phyloP scores from a whole-genome alignment of 2,113 vertebrate genomes.

The Ciconia stormi region DNA sequence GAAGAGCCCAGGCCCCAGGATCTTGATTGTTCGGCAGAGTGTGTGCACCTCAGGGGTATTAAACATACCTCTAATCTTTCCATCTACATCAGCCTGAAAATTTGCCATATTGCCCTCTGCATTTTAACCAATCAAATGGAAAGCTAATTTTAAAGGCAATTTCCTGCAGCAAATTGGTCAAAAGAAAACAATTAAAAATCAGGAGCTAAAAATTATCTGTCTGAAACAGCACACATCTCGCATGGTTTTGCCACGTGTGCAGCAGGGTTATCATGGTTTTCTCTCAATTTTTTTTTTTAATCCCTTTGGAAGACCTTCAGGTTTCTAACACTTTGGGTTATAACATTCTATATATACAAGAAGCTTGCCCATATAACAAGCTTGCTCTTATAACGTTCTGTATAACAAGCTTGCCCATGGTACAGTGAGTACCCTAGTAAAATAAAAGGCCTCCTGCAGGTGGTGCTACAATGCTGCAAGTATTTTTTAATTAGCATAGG shows the following conservation, averaged over 20 bases:
- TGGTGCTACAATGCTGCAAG: slow-evolving; percentile 75
- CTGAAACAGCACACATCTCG: background rate
- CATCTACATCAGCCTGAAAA: background rate
- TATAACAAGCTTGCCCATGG: background rate
- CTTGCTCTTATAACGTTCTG: background rate
- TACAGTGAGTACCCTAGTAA: background rate
- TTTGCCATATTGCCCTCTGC: background rate
- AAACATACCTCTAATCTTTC: background rate
- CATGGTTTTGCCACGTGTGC: background rate
- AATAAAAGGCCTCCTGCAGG: slow-evolving; percentile 72
- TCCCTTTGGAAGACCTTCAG: background rate
- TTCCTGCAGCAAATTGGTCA: background rate
- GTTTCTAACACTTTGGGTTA: background rate
- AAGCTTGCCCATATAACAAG: background rate
- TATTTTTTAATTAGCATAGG: slow-evolving; percentile 39
- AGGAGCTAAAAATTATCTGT: background rate
- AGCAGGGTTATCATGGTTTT: background rate
- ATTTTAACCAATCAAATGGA: background rate
- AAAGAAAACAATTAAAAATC: background rate
- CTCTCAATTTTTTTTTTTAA: background rate
- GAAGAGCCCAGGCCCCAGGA: background rate
- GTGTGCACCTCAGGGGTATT: background rate
- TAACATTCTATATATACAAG: background rate
- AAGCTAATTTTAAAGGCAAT: background rate
- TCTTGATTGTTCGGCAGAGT: background rate